A percentile compares a stretch with the other conserved stretches of the same genome.
These are phyloP conservation scores for Coilia nasus DNA, from an alignment of 2,797 vertebrate genomes.

Conservation along the genomic window DNA sequence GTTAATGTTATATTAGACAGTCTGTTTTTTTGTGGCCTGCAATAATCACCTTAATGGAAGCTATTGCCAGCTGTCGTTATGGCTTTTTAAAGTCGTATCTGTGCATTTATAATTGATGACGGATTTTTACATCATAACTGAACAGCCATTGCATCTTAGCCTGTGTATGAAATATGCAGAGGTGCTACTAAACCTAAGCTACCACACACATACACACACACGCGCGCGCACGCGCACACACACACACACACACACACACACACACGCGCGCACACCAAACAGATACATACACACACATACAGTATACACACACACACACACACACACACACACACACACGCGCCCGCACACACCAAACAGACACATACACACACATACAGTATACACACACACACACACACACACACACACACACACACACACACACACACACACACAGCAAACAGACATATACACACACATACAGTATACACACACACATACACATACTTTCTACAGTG, in stretches of 20 bases:
- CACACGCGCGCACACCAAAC: no score
- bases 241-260: no score
- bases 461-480: no score
- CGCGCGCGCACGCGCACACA: no score
- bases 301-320: neutral
- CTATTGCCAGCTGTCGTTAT: neutral
- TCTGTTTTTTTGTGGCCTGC: neutral
- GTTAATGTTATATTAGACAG: no score
- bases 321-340: neutral
- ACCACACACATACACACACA: neutral
- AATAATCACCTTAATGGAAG: neutral
- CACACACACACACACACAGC: no score
- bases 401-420: no score
- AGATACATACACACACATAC: no score
- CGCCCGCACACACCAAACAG: neutral
- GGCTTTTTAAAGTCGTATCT: neutral
- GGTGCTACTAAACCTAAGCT: neutral
- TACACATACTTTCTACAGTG: neutral
- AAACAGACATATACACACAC: no score
- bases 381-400: no score
- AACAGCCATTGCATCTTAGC: neutral
- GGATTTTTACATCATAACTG: neutral
- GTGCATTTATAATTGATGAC: slow-evolving; percentile 12
- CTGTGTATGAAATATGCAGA: slow-evolving; percentile 9
- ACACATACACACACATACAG: neutral